Percentiles rank a stretch among this genome's conserved stretches.
Conservation (phyloP, 64 coral and sea anemone genomes). For the Anthopleura sola region DNA sequence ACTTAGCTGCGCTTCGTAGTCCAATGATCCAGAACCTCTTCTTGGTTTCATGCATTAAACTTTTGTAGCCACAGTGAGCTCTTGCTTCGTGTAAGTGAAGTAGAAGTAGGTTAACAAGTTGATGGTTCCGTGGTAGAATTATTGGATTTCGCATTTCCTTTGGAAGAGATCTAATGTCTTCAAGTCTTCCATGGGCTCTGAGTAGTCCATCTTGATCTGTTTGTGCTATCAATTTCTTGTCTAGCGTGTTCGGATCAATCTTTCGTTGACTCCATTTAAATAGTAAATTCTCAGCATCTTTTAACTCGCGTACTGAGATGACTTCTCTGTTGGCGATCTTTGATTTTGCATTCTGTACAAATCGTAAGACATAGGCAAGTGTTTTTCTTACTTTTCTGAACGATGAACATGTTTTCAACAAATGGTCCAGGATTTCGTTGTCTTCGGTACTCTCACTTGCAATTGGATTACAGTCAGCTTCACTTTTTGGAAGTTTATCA, state of each 20-base stretch:
- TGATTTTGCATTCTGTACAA: slow-evolving; percentile 18
- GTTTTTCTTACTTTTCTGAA: slow-evolving; percentile 35
- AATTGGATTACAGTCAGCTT: not conserved
- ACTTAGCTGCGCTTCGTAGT: slow-evolving; percentile 10
- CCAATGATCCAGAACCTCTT: slow-evolving; percentile 19
- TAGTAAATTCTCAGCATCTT: not conserved
- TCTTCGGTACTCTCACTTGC: too few species aligned
- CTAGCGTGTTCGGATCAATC: not conserved
- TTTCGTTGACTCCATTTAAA: slow-evolving; percentile 17
- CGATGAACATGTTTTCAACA: not conserved
- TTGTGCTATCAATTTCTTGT: slow-evolving; percentile 34
- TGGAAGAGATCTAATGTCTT: slow-evolving; percentile 40
- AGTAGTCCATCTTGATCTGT: slow-evolving; percentile 23
- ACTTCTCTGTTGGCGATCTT: not conserved
- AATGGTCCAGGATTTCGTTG: slow-evolving; percentile 10
- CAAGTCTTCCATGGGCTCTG: slow-evolving; percentile 36
- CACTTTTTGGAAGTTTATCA: not conserved
- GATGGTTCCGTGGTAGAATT: slow-evolving; percentile 1
- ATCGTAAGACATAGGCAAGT: slow-evolving; percentile 15
- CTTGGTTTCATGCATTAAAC: slow-evolving; percentile 7
- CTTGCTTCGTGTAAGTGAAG: not conserved
- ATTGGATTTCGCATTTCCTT: slow-evolving; percentile 24
- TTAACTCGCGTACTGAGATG: slow-evolving; percentile 30
- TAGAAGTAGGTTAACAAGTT: not conserved
- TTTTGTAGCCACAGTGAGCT: slow-evolving; percentile 6